Evolutionary conservation across 1,140 invertebrate species (phyloP), one percentile per base, ranked within the genome.

Genomic region (Microplitis demolitor): DNA sequence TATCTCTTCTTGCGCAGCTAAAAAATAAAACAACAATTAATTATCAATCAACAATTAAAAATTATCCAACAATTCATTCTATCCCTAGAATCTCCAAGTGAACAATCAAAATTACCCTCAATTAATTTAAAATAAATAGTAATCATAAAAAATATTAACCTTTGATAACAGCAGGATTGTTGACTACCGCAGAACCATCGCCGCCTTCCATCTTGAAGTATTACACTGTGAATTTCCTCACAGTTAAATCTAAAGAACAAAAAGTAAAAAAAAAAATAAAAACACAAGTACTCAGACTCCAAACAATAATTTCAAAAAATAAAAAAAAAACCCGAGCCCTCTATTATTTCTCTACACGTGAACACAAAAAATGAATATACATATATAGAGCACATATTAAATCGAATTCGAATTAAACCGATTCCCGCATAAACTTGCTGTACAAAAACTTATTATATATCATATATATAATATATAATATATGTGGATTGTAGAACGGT

Each of bases 1-100:
- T 84, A 94, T 90, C 80, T 93, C 91, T 76, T 93, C 90, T 89
- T 93, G 91, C 9, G 93, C 91, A 77, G 90, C 93, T 93, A 78
- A 14, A 87, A 70, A 71, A 62, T 58, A 39, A 88, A 72, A 77
- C 68, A 74, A 35, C 74, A 64, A 24, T 68, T 2, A 13, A 37
- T 37, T 31, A 71, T 63, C 6, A 35, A 34, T 35, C 9, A 5
- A 6, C 4, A 45, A 0, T 45, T 45, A 78, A 14, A 87, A 70
- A 71, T 50, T 58, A 39, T 24, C 2, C 88, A 72, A 77, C 68
- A 74, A 35, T 24, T 24, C 74, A 64, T 13, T 68, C 0, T 6
- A 37, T 35, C n/a, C 67, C 54, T 3, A 35, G 24, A 24, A 34
- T 35, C 11, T 5, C 6, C 4, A 45, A 3, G 6, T 45, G 4